Evolutionary conservation across 2,797 vertebrate species (phyloP), one percentile per base, ranked within the genome.

Genomic region (Pampus argenteus): DNA sequence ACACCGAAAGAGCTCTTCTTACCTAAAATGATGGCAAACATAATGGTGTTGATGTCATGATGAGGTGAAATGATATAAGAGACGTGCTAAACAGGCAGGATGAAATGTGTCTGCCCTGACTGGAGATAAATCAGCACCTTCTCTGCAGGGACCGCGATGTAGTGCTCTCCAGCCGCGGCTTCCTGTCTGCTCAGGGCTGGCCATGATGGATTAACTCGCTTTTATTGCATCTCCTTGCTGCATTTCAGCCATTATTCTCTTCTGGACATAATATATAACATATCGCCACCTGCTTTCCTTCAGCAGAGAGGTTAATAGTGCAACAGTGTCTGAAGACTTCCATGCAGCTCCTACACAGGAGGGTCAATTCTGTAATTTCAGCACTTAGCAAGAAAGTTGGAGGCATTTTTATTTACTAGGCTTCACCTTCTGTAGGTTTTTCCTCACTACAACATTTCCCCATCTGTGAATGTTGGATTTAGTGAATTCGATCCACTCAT

Each of bases 171-270:
- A 58, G 78, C 49, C 20, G n/a, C 6, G 6, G 66, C 78, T 60
- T 63, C 55, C 51, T 63, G 49, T 47, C 76, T 52, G 60, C 65
- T 76, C 61, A 4, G 58, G 54, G 62, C 52, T 69, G 42, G 68
- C 63, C 56, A 40, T 89, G 86, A 90, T 86, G 65, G 74, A 92
- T 92, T 69, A 49, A 71, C 59, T 34, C 54, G 49, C 47, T 74
- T 86, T 89, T 81, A 84, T 78, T 86, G 70, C 78, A 76, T 74
- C 34, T 38, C 66, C 71, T 70, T 58, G 52, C 58, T 52, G 68
- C 55, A 49, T 79, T 70, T 61, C 63, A 61, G 76, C 65, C 74
- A 76, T 82, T 68, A 66, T 61, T 76, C 74, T 80, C 56, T 34
- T 52, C 49, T 34, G 69, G 56, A 83, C 28, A 9, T 18, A 22